Evolutionary conservation across 1,140 invertebrate species (phyloP), one percentile per base, ranked within the genome.

Genomic region (Chymomyza costata): DNA sequence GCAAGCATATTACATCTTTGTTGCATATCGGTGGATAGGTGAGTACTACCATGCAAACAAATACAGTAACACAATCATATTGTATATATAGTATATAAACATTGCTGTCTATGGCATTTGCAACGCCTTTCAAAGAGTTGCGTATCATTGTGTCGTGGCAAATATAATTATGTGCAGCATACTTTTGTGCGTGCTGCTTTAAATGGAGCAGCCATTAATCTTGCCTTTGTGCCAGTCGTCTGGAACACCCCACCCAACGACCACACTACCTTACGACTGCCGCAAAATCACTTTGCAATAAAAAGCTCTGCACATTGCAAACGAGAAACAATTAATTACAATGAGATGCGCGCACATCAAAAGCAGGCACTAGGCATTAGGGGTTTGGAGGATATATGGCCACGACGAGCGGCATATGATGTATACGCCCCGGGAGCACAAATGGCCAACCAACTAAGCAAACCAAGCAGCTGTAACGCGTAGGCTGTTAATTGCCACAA

Each of bases 1-100:
- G 95, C 95, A 0, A 96, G 94, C 21, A 97, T 98, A 34, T 87
- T 98, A 3, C 96, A 98, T 86, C 88, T 98, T 5, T 97, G 96
- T 84, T 98, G 95, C 82, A 98, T 98, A 76, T 94, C 93, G 44
- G 94, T 97, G 16, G 97, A 98, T 85, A 89, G 96, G 65, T 86
- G 52, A 74, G 71, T 60, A 41, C 17, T n/a, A n/a, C n/a, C n/a
- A n/a, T n/a, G n/a, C n/a, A n/a, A n/a, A n/a, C n/a, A n/a, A n/a
- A n/a, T n/a, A n/a, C n/a, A n/a, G n/a, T n/a, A n/a, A n/a, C n/a
- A n/a, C n/a, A n/a, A n/a, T n/a, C n/a, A n/a, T n/a, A n/a, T n/a
- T n/a, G n/a, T n/a, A n/a, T n/a, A n/a, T n/a, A n/a, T n/a, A n/a
- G n/a, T n/a, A n/a, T n/a, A n/a, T n/a, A n/a, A n/a, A n/a, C n/a